Evolutionary conservation across 2,113 vertebrate species (phyloP).

Genomic region (Cochlearius cochlearius): DNA sequence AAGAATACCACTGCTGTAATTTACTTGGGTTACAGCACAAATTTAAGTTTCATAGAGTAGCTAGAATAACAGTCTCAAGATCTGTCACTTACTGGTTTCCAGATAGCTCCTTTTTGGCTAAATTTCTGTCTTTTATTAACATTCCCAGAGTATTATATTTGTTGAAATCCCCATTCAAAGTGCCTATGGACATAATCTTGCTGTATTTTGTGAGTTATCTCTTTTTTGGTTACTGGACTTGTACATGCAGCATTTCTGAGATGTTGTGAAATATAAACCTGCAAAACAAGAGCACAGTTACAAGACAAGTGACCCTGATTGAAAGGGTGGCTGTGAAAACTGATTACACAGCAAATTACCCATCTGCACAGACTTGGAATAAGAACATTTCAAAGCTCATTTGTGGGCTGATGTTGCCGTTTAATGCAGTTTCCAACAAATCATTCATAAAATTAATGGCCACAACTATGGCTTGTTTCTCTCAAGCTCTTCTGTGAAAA

Average conservation of each 20-base stretch:
- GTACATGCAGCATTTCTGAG: background rate
- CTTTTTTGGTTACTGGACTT: background rate
- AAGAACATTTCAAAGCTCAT: conserved; percentile 38
- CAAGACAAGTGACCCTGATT: conserved; percentile 13
- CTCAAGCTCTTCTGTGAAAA: background rate
- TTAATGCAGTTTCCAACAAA: conserved; percentile 45
- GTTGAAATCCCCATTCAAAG: background rate
- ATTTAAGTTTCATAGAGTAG: background rate
- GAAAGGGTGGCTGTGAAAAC: conserved; percentile 24
- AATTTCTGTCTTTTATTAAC: background rate
- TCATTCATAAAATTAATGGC: conserved; percentile 38
- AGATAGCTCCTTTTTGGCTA: background rate
- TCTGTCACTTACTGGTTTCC: background rate
- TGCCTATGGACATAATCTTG: background rate
- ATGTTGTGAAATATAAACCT: background rate
- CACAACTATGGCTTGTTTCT: conserved; percentile 11
- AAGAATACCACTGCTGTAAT: background rate
- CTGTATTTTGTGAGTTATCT: background rate
- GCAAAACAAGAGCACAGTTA: background rate
- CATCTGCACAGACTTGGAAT: background rate
- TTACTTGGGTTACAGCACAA: background rate
- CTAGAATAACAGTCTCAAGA: background rate
- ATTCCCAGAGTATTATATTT: background rate
- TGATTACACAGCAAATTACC: conserved; percentile 36
- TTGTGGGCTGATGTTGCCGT: conserved; percentile 26